Conservation (phyloP, 2,888 invertebrate genomes). For the Meteorus cinctellus region DNA sequence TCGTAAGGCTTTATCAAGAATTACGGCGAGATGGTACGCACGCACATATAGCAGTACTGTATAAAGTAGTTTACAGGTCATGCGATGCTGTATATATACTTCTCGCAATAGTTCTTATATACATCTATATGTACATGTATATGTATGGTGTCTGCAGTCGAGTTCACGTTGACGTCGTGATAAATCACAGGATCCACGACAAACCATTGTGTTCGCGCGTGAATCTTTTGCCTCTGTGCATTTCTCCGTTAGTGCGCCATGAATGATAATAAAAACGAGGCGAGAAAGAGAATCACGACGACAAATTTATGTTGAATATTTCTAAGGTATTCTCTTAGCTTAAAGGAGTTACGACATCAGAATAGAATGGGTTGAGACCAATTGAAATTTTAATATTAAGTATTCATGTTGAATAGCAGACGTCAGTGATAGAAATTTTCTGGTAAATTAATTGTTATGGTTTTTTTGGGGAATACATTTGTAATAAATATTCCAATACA, state of each 20-base stretch:
- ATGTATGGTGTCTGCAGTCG: constrained; percentile 42
- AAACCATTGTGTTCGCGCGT: constrained; percentile 45
- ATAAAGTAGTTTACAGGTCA: constrained; percentile 26
- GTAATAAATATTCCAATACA: too few species aligned
- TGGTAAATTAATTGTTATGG: too few species aligned
- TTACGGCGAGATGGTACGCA: constrained; percentile 54
- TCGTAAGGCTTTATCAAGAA: constrained; percentile 60
- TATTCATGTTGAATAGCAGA: too few species aligned
- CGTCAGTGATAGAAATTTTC: too few species aligned
- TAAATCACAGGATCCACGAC: constrained; percentile 51
- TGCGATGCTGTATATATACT: constrained; percentile 39
- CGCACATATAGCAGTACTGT: constrained; percentile 38
- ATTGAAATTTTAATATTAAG: too few species aligned
- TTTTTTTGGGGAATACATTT: too few species aligned
- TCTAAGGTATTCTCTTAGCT: neutral
- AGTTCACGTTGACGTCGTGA: constrained; percentile 51
- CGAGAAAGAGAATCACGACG: constrained; percentile 1
- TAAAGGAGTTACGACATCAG: too few species aligned
- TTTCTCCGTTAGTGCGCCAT: constrained; percentile 30
- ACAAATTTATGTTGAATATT: constrained; percentile 2
- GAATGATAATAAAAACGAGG: constrained; percentile 25
- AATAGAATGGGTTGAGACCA: too few species aligned
- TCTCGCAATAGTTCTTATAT: constrained; percentile 43
- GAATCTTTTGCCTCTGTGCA: constrained; percentile 20
- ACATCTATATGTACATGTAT: constrained; percentile 4